Evolutionary conservation across 2,113 vertebrate species (phyloP).

Genomic region (Menidia beryllina): DNA sequence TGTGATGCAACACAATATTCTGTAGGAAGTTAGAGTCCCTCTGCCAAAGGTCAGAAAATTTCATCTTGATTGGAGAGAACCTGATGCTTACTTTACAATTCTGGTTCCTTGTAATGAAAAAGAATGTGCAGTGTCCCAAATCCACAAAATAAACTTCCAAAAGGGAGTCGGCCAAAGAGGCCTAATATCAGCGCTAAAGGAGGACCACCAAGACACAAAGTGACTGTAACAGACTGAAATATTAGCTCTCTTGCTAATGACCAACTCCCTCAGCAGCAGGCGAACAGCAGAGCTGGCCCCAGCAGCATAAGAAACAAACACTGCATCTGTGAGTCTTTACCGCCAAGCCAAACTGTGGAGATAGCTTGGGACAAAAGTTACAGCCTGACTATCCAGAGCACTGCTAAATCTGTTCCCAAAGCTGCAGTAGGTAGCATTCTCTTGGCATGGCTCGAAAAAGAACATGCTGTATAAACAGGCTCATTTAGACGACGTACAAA

Average conservation of each 20-base stretch:
- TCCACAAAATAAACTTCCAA: conserved; percentile 69
- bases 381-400: conserved; percentile 32
- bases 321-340: conserved; percentile 33
- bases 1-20: conserved; percentile 25
- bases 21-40: conserved; percentile 39
- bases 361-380: conserved; percentile 58
- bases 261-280: conserved; percentile 84
- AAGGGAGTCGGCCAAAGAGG: conserved; percentile 50
- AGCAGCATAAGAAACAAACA: conserved; percentile 64
- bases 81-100: conserved; percentile 41
- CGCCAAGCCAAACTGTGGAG: conserved; percentile 37
- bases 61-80: conserved; percentile 28
- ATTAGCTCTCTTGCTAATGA: conserved; percentile 88
- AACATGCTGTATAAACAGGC: conserved; percentile 25
- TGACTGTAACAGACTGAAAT: conserved; percentile 88
- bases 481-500: conserved; percentile 34
- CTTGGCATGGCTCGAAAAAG: conserved; percentile 22
- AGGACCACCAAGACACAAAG: conserved; percentile 87
- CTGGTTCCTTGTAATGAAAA: conserved; percentile 60
- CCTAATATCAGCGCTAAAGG: conserved; percentile 62
- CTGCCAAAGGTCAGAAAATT: conserved; percentile 45
- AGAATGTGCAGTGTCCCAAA: conserved; percentile 63
- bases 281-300: conserved; percentile 41
- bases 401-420: conserved; percentile 43
- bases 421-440: conserved; percentile 36